Evolutionary conservation across 2,797 vertebrate genomes (phyloP).

Genomic region (Intellagama lesueurii): DNA sequence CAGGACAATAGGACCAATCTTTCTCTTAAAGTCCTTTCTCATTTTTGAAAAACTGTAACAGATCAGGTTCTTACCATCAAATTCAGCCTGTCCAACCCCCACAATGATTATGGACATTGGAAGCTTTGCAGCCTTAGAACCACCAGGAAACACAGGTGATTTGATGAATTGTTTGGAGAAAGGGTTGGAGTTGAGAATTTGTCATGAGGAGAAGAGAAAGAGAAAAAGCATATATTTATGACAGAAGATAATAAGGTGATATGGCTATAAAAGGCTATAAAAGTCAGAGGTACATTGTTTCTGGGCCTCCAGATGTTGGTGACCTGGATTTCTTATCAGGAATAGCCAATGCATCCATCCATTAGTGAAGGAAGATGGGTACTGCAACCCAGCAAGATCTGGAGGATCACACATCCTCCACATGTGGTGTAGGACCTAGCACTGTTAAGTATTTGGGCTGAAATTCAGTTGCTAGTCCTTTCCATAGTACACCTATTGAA

Average conservation of each 20-base stretch:
- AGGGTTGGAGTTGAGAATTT: not conserved
- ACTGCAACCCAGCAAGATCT: not conserved
- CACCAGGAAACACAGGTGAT: not conserved
- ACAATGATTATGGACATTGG: constrained; percentile 98
- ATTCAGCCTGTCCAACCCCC: constrained; percentile 95
- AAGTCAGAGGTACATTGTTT: not conserved
- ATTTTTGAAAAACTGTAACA: not conserved
- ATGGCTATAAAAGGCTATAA: not conserved
- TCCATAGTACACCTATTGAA: not conserved
- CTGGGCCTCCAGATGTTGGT: not conserved
- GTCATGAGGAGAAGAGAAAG: not conserved
- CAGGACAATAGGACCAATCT: not conserved
- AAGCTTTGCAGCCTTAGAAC: constrained; percentile 88
- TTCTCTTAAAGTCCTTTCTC: not conserved
- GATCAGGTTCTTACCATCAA: constrained; percentile 84
- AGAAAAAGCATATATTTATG: not conserved
- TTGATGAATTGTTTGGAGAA: not conserved
- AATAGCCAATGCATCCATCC: not conserved
- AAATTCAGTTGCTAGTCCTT: not conserved
- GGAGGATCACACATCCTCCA: not conserved
- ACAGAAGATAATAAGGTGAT: not conserved
- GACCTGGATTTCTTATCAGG: not conserved
- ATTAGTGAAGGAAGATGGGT: not conserved
- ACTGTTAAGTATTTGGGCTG: not conserved
- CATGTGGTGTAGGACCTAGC: no score